Evolutionary conservation across 2,113 vertebrate genomes (phyloP).

Genomic region (Antennarius striatus): DNA sequence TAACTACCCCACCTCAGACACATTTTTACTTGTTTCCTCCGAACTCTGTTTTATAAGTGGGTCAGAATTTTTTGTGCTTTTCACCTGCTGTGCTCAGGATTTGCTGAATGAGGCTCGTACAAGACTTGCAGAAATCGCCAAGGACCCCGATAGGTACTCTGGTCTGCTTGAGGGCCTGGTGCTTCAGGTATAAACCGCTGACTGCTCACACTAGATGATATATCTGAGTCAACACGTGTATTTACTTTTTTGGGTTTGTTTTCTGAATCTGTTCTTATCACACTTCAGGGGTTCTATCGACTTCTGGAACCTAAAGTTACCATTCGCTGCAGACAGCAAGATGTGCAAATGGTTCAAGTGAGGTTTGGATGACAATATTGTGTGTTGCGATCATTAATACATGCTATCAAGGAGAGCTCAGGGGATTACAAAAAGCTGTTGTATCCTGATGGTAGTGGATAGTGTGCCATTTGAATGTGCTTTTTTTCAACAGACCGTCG

Average conservation of each 20-base stretch:
- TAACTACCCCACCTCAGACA: background rate
- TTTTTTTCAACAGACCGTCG: constrained; percentile 77
- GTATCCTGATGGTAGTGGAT: background rate
- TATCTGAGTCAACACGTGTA: background rate
- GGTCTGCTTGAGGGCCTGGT: constrained; percentile 88
- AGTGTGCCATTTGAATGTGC: background rate
- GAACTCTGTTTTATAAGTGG: background rate
- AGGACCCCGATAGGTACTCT: constrained; percentile 85
- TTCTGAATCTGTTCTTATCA: background rate
- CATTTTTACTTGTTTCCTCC: background rate
- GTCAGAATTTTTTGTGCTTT: background rate
- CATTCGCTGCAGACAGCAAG: constrained; percentile 89
- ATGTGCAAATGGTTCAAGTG: constrained; percentile 90
- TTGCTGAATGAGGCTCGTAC: constrained; percentile 88
- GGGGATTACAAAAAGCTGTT: background rate
- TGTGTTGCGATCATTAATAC: background rate
- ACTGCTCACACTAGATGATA: background rate
- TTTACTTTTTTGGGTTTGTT: background rate
- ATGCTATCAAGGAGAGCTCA: background rate
- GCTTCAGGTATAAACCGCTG: constrained; percentile 84
- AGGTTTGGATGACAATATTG: constrained; percentile 10
- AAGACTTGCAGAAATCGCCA: constrained; percentile 85
- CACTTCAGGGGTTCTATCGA: constrained; percentile 90
- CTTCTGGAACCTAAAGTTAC: constrained; percentile 87
- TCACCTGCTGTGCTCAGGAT: constrained; percentile 78